Base-by-base conservation (phyloP, 2,797 vertebrate species). In the Bucorvus abyssinicus region DNA sequence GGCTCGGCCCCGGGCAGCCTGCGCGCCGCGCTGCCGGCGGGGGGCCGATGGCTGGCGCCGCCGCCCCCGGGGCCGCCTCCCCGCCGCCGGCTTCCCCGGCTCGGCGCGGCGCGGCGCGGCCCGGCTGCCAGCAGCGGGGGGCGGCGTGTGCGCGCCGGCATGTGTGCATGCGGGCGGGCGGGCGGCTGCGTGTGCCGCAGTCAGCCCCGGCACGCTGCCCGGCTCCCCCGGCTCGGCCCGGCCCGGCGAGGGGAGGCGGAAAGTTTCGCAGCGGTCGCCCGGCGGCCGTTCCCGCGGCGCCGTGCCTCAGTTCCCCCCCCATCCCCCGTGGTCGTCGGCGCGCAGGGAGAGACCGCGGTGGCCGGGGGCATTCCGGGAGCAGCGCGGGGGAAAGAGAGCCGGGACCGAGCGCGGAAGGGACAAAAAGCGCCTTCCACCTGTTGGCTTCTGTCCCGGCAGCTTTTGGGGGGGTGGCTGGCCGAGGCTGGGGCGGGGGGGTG, bases 351-450 rank as follows among this genome's bases (percentile, higher is more conserved):
- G 42, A 45, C 7, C 23, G 49, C 34, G 38, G 63, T 9, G 69
- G 40, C 55, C 22, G 36, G 24, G 21, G 52, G 18, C 22, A 20
- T 36, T 40, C 45, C 40, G 52, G 71, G 47, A 38, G 7, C n/a
- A 12, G 64, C 12, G 38, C 7, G 24, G 14, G 44, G 36, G 13
- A 10, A 20, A 21, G 53, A 32, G 71, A 42, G 26, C 36, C 44
- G 36, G n/a, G 24, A 56, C 5, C 82, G 88, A 77, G 92, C 59
- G 84, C 84, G 60, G 79, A 61, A 79, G 96, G 61, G 56, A 95
- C 96, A 95, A 95, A 96, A 95, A 64, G 87, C 94, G 61, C 87
- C 83, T 96, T 96, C 97, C 97, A 97, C 98, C 97, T 98, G 97
- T 98, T 97, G 97, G 97, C 97, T 97, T 83, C 97, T 82, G 94